These are phyloP conservation scores for Conchocele bisecta DNA, from an alignment of 2,888 invertebrate genomes.

Conservation along the genomic window DNA sequence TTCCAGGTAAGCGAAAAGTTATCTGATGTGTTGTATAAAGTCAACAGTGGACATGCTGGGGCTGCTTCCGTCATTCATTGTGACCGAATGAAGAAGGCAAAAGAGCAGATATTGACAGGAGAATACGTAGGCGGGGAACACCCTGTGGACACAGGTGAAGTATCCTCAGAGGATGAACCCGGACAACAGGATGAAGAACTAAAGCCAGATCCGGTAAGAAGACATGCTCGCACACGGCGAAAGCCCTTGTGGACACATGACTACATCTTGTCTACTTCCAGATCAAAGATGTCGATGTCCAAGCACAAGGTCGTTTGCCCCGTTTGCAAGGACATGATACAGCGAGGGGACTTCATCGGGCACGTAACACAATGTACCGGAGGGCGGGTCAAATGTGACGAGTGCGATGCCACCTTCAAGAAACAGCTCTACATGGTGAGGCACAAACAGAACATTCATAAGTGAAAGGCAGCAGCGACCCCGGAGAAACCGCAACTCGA, in stretches of 20 bases:
- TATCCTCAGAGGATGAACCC: no score
- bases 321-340: background rate
- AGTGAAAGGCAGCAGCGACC: no score
- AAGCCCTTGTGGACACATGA: constrained; percentile 6
- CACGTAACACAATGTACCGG: background rate
- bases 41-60: constrained; percentile 10
- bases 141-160: no score
- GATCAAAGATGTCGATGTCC: background rate
- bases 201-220: no score
- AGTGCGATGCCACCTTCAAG: constrained; percentile 4
- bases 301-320: background rate
- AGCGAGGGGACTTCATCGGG: background rate
- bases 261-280: constrained; percentile 12
- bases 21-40: constrained; percentile 11
- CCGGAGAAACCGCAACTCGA: no score
- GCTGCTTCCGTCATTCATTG: constrained; percentile 8
- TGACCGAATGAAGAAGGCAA: constrained; percentile 4
- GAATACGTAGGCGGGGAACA: background rate
- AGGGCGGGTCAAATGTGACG: background rate
- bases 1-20: constrained; percentile 10
- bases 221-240: no score
- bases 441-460: no score
- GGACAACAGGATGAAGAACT: no score
- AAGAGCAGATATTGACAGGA: background rate
- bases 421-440: constrained; percentile 3